A percentile compares a stretch with the other conserved stretches of the same genome.
phyloP scores from a whole-genome alignment of 2,797 vertebrate genomes.

The Syngnathus rostellatus region DNA sequence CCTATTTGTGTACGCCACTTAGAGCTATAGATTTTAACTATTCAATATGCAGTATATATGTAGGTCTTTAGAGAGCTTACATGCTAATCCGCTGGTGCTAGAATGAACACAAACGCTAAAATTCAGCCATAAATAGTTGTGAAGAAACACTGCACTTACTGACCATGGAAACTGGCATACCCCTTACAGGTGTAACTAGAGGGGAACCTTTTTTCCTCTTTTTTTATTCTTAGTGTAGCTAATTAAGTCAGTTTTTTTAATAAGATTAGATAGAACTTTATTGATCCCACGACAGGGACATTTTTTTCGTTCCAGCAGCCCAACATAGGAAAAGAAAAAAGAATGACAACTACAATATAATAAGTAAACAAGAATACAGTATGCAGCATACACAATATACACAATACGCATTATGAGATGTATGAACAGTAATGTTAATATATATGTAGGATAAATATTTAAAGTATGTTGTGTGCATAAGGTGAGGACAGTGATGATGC shows the following conservation, averaged over 20 bases:
- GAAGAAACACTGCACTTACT: neutral
- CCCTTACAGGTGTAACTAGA: neutral
- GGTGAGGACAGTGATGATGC: no score
- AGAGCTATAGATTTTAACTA: neutral
- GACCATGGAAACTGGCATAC: neutral
- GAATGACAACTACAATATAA: no score
- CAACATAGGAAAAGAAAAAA: no score
- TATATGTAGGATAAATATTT: no score
- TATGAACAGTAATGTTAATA: no score
- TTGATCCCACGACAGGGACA: no score
- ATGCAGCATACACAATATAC: no score
- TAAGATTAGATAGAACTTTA: no score
- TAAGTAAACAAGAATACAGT: no score
- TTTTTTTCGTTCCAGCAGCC: no score
- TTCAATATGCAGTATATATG: conserved; percentile 4
- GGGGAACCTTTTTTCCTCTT: neutral
- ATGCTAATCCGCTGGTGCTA: neutral
- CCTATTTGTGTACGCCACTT: conserved; percentile 10
- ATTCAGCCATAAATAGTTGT: neutral
- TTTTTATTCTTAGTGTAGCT: neutral
- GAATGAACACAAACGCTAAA: neutral
- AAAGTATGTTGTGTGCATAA: no score
- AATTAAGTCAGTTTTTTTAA: neutral
- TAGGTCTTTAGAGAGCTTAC: neutral
- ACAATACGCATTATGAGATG: no score